Evolutionary conservation across 1,140 invertebrate species (phyloP), one percentile per base, ranked within the genome.

Genomic region (Diprion similis): DNA sequence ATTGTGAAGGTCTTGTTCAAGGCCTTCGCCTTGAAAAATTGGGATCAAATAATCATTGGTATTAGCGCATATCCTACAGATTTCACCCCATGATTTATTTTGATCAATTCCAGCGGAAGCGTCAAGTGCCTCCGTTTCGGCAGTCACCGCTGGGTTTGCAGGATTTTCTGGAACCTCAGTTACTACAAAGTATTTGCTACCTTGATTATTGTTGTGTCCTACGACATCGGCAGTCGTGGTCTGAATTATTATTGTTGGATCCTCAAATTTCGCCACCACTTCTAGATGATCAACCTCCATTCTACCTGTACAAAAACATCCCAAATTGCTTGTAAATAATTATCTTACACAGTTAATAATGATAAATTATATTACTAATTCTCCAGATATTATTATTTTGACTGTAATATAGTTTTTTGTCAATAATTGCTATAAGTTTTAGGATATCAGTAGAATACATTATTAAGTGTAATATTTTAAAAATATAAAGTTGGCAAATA

Each of bases 1-100:
- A 13, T 81, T 84, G 71, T 84, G 81, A 37, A 92, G 73, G 67
- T 90, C 84, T 73, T 90, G 88, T 73, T 90, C 87, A 11, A 87
- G 66, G 6, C 90, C 91, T 79, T 91, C 90, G 2, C 85, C 89
- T 46, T 85, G 77, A 76, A 90, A 92, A 76, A 92, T 91, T 11
- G 90, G 89, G 24, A 92, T 87, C 10, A 91, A 76, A 76, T 88
- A 82, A 18, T 89, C 83, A 72, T 84, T 89, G 8, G 82, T 74
- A 24, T 86, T 86, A 17, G 90, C 91, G 82, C 91, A 92, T 47
- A 89, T 82, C 72, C 91, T 84, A 77, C 91, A 92, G 3, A 91
- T 72, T 46, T 81, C 73, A 37, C 13, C 46, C 69, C 69, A 70
- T 10, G 19, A 15, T 70, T 19, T 10, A 47, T 46, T 59, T 18